phyloP scores from a whole-genome alignment of 2,888 invertebrate genomes.

The Drosophila maculinotata region DNA sequence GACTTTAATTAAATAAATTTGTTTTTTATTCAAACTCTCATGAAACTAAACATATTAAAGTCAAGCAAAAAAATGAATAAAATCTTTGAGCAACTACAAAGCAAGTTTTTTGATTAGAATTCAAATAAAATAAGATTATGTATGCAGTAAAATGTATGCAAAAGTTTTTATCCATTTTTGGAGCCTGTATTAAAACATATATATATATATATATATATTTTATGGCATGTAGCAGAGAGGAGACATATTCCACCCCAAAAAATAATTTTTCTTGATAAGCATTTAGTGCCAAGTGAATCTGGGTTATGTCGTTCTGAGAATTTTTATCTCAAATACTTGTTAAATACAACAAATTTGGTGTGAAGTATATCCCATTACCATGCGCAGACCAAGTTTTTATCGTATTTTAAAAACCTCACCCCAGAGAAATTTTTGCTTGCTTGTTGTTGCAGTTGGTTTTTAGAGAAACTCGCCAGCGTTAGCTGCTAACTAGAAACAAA shows the following conservation, averaged over 20 bases:
- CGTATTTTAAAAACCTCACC: neutral
- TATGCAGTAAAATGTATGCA: neutral
- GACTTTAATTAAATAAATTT: neutral
- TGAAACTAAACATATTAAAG: neutral
- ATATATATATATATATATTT: too few species aligned
- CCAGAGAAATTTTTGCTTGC: neutral
- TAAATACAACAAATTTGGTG: too few species aligned
- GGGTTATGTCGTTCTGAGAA: too few species aligned
- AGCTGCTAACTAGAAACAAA: conserved; percentile 20
- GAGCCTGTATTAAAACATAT: too few species aligned
- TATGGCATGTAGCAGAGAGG: too few species aligned
- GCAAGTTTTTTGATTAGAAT: neutral
- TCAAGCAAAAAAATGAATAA: neutral
- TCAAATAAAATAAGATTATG: neutral
- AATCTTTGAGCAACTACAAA: neutral
- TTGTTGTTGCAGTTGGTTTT: neutral
- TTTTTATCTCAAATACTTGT: too few species aligned
- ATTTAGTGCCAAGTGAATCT: too few species aligned
- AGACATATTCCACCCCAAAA: neutral
- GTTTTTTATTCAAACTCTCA: neutral
- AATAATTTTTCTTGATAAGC: too few species aligned
- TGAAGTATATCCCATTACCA: too few species aligned
- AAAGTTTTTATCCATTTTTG: neutral
- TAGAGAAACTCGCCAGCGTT: conserved; percentile 1
- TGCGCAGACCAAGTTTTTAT: neutral